A percentile compares a stretch with the other conserved stretches of the same genome.
Conservation (phyloP, 2,797 vertebrate genomes). For the Phylloscopus collybita region DNA sequence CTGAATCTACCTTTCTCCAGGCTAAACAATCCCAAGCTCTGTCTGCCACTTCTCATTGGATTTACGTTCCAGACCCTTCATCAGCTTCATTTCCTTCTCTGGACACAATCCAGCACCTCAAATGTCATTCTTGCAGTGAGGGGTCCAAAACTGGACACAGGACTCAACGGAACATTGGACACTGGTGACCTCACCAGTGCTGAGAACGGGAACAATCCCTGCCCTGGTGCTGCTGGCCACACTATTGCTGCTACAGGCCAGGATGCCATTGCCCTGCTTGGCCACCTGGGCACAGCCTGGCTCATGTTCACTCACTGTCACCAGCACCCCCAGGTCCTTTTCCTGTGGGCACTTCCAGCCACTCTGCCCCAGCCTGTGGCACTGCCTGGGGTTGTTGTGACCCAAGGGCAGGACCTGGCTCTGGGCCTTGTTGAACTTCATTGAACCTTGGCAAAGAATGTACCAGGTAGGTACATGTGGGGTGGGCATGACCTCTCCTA, state of each 20-base stretch:
- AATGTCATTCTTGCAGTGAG: not conserved
- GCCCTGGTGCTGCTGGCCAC: not conserved
- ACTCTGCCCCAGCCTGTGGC: not conserved
- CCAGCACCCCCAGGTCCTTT: not conserved
- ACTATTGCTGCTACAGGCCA: not conserved
- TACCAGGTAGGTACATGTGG: not conserved
- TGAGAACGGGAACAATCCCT: rapidly evolving
- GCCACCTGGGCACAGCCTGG: not conserved
- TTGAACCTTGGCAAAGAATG: not conserved
- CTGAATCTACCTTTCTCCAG: not conserved
- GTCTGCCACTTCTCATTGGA: not conserved
- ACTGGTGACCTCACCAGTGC: not conserved
- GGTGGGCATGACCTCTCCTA: not conserved
- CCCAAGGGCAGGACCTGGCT: not conserved
- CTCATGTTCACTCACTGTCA: not conserved
- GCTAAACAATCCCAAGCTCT: not conserved
- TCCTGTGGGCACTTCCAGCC: not conserved
- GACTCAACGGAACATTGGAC: not conserved
- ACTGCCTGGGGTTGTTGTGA: not conserved
- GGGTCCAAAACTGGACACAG: not conserved
- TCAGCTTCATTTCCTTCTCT: not conserved
- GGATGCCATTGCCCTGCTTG: not conserved
- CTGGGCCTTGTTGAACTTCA: not conserved
- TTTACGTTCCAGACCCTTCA: not conserved
- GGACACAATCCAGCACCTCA: not conserved